A percentile compares a stretch with the other conserved stretches of the same genome.
Conservation (phyloP, 2,797 vertebrate genomes). For the Phaenicophaeus curvirostris region DNA sequence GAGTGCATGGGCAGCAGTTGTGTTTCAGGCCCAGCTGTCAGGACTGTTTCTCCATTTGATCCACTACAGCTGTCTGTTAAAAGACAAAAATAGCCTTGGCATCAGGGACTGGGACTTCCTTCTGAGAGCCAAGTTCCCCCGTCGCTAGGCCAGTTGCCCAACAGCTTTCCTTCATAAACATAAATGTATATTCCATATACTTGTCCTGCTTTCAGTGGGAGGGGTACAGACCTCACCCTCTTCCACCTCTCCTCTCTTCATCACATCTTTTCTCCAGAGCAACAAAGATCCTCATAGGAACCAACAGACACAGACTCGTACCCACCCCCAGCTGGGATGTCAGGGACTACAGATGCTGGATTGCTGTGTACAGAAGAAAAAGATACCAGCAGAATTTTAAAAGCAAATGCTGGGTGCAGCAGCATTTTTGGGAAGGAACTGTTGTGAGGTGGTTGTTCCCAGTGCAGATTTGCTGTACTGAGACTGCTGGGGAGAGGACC, state of each 20-base stretch:
- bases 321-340: accelerated
- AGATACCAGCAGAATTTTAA: not conserved
- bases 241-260: not conserved
- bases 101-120: constrained; percentile 3
- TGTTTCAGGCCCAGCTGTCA: not conserved
- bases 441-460: not conserved
- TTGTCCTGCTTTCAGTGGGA: not conserved
- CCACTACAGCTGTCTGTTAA: not conserved
- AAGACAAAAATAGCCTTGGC: constrained; percentile 34
- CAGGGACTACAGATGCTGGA: not conserved
- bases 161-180: not conserved
- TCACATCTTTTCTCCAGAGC: not conserved
- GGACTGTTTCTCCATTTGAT: not conserved
- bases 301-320: not conserved
- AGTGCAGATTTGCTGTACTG: not conserved
- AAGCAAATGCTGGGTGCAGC: not conserved
- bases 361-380: not conserved
- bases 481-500: not conserved
- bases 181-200: not conserved
- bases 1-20: not conserved
- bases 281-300: not conserved
- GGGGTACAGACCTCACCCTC: not conserved
- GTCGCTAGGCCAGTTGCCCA: not conserved
- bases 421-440: not conserved
- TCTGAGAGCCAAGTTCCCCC: not conserved